Evolutionary conservation across 1,140 invertebrate genomes (phyloP).

Genomic region (Drosophila athabasca): DNA sequence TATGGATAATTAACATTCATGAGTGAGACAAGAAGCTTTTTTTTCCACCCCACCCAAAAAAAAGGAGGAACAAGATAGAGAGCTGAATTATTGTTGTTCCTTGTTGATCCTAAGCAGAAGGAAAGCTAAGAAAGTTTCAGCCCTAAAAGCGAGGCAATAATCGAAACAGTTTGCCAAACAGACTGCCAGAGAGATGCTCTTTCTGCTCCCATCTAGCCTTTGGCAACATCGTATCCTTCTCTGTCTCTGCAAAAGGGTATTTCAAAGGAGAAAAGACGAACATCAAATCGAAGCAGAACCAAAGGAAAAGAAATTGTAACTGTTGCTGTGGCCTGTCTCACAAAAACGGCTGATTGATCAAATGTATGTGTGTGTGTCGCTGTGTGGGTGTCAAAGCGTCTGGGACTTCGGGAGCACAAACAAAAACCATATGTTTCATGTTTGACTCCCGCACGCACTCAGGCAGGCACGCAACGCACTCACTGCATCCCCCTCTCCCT

Average conservation of each 20-base stretch:
- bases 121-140: no score
- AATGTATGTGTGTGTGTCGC: conserved; percentile 20
- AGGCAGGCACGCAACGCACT: neutral
- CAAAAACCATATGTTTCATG: conserved; percentile 78
- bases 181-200: no score
- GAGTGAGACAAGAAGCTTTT: conserved; percentile 39
- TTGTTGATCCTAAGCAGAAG: no score
- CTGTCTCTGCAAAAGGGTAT: no score
- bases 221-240: no score
- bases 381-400: conserved; percentile 25
- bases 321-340: conserved; percentile 60
- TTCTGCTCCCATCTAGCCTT: no score
- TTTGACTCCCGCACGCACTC: conserved; percentile 44
- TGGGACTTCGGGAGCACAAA: conserved; percentile 52
- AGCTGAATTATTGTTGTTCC: neutral
- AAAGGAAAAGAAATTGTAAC: conserved; percentile 41
- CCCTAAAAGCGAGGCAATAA: no score
- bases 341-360: conserved; percentile 54
- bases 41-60: no score
- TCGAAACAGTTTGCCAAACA: no score
- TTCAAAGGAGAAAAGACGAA: neutral
- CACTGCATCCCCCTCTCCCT: no score
- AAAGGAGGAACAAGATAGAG: no score
- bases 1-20: conserved; percentile 74
- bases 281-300: conserved; percentile 45